These are phyloP conservation scores for Diadumene lineata DNA, from an alignment of 92 coral and sea anemone genomes.

Conservation along the genomic window DNA sequence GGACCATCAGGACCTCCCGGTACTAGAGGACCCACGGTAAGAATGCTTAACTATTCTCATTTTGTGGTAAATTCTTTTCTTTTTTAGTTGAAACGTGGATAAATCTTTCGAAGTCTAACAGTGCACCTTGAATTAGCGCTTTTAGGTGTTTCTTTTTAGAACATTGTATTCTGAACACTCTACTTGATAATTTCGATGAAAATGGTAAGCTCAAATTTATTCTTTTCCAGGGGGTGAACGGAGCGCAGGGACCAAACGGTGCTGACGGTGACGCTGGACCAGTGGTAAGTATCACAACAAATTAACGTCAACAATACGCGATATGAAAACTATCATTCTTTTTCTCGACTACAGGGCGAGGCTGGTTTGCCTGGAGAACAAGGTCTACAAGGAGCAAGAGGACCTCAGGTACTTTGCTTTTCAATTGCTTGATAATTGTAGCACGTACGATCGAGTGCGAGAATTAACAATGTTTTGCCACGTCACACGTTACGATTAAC, in stretches of 20 bases:
- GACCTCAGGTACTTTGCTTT: constrained; percentile 34
- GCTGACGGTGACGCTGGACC: no score
- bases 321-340: neutral
- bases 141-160: no score
- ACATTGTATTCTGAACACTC: no score
- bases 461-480: no score
- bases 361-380: constrained; percentile 27
- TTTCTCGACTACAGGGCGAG: constrained; percentile 25
- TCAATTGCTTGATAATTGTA: no score
- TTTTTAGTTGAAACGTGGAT: no score
- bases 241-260: no score
- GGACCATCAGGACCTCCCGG: constrained; percentile 45
- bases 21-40: constrained; percentile 37
- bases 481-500: neutral
- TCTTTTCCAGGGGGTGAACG: constrained; percentile 8
- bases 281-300: neutral
- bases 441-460: no score
- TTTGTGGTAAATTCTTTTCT: neutral
- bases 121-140: no score
- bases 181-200: no score
- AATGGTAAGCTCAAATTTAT: neutral
- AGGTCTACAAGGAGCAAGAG: constrained; percentile 33
- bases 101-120: no score
- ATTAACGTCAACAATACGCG: no score
- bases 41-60: neutral